Base-by-base conservation (phyloP, 2,797 vertebrate genomes). In the Pangasius mekongensis region DNA sequence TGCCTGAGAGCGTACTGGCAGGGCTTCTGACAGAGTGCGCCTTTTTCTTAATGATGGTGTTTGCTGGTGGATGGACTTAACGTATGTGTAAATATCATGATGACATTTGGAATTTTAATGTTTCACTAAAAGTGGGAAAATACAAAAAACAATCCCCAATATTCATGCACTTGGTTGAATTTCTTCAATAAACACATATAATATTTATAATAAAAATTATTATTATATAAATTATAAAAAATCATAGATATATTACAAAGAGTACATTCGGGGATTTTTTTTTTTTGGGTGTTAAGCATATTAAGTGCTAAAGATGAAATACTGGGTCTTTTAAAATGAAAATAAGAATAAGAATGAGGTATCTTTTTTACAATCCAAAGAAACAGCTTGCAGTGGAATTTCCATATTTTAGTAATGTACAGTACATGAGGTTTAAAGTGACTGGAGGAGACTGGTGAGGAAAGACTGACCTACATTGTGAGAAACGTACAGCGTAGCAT, bases 401-500 rank as follows among this genome's bases (percentile, higher is more conserved):
- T 83, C 33, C 8, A 18, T 30, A 74, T 39, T 2, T 84, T 54
- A 27, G 87, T 92, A 92, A 92, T 93, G 89, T 49, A 77, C 18
- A 86, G 24, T 43, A 81, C 33, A 39, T 60, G 58, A 82, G 58
- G 22, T 62, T 47, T 90, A 92, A 90, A 94, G 93, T 93, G 93
- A 93, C 84, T 86, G 10, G 74, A 91, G 84, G 64, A 94, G 88
- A 92, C 91, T 96, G 95, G 82, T 89, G 91, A 94, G 93, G 91
- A 93, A 95, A 94, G 88, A 92, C 91, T 96, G 95, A 96, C 96
- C 95, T 96, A 96, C 91, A 96, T 96, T 94, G 89, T 90, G 92
- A 92, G 92, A 90, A 87, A 92, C 84, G 87, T 88, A 91, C 93
- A 92, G 93, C 89, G 92, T 84, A 93, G 90, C 89, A 73, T 90